Percentiles rank a stretch among this genome's conserved stretches.
phyloP scores from a whole-genome alignment of 2,888 invertebrate species.

The Entomobrya multifasciata region DNA sequence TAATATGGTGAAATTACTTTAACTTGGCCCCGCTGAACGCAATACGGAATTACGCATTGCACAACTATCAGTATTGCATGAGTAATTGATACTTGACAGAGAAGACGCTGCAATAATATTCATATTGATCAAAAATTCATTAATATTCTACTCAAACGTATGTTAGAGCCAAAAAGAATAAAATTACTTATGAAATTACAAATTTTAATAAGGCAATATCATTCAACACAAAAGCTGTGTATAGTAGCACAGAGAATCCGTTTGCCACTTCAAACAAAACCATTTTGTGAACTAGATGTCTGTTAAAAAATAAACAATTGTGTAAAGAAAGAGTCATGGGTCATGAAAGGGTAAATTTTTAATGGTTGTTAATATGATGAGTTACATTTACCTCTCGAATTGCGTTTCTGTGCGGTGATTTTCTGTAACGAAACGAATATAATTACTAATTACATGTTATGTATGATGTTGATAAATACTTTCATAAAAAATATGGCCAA shows the following conservation, averaged over 20 bases:
- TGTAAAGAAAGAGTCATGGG: too few species aligned
- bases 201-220: too few species aligned
- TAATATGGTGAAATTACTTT: too few species aligned
- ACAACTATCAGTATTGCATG: background rate
- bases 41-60: background rate
- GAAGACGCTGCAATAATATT: conserved; percentile 37
- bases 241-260: conserved; percentile 46
- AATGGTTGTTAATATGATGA: too few species aligned
- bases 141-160: background rate
- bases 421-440: conserved; percentile 28
- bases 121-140: background rate
- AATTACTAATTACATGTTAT: too few species aligned
- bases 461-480: background rate
- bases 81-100: conserved; percentile 35
- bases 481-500: background rate
- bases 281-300: conserved; percentile 61
- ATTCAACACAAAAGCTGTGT: conserved; percentile 59
- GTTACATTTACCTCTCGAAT: conserved; percentile 24
- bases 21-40: conserved; percentile 5
- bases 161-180: too few species aligned
- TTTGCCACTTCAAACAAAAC: conserved; percentile 66
- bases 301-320: too few species aligned
- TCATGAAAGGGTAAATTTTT: too few species aligned
- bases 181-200: too few species aligned
- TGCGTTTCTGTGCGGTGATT: conserved; percentile 72